Base-by-base conservation (phyloP, 2,888 invertebrate genomes). In the Apotomis turbidana region DNA sequence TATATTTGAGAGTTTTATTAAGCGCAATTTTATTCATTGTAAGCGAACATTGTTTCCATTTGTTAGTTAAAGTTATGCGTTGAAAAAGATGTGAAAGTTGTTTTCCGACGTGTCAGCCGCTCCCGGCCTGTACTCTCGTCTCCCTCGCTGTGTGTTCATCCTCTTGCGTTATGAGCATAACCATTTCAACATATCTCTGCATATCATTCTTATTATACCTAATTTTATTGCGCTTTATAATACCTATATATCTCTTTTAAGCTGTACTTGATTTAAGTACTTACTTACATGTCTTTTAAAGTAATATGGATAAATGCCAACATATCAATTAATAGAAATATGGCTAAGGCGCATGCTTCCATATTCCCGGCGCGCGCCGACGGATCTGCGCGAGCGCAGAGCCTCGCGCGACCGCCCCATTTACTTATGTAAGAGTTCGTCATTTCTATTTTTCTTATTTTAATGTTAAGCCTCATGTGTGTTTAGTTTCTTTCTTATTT, bases 1-100 rank as follows among this genome's bases (percentile, higher is more conserved):
- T 93, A 93, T 93, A 93, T 93, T 93, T 91, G 92, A 93, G 93
- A 93, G 93, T 93, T 93, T 93, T 93, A 92, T 93, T 91, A 85
- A 91, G 91, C 91, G 92, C 91, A 92, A 89, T 92, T 93, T 91
- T 90, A 92, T 93, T 93, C 89, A 93, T 92, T 90, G 88, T 91
- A 91, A 91, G 90, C 90, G 89, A 90, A 90, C 85, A 91, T 92
- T 90, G 92, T 93, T 93, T 93, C 90, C 86, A 92, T 92, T 91
- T 92, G 93, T 93, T 93, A 87, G 91, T 93, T 93, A 91, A 92
- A 90, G 92, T 93, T 93, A 93, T 92, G 90, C 91, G 91, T 93
- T 92, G 84, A 80, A 83, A 86, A 84, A 78, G 77, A 82, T 85
- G 85, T 86, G 87, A 84, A 85, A 83, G 87, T 91, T 90, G 89